Evolutionary conservation across 2,113 vertebrate genomes (phyloP), one percentile per base, ranked within the genome.

Genomic region (Ursus arctos): DNA sequence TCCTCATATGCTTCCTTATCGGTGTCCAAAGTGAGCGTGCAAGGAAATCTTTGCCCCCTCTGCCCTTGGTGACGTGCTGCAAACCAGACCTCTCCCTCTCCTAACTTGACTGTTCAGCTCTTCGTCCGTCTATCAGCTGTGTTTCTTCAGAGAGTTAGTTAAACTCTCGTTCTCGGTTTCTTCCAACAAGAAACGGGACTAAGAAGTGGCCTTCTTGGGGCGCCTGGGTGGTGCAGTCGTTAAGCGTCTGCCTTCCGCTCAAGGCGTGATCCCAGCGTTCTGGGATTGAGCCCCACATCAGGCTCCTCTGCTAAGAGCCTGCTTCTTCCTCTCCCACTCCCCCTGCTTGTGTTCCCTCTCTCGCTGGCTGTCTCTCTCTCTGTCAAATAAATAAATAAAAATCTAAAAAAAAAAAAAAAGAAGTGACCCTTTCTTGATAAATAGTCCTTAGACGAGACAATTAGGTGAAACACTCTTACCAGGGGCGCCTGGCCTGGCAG

Each of bases 91-190:
- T 77, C 51, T 67, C 22, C 22, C 6, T 76, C 40, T 31, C 24
- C 57, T 92, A 63, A 96, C 31, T 90, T 69, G 28, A 93, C 51
- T 21, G 19, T 55, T 84, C 51, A 77, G 5, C 9, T 8, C 19
- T 55, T 97, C 55, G 36, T 9, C 8, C 13, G 43, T 47, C 80
- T 80, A 93, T 47, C 43, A 71, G 28, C 21, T 82, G 51, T 36
- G 1, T 36, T 31, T 59, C 77, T 89, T 77, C 13, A 80, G 28
- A 79, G 21, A 36, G 36, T 36, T 36, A 59, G 47, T 76, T 49
- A 59, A 74, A 80, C 79, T 81, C 33, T 91, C 72, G 53, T 80
- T n/a, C 82, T 97, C 5, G 0, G 57, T 43, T 87, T 97, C 80
- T 92, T 67, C 26, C 43, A 84, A 91, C 6, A 47, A 28, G 24